These are phyloP conservation scores for Phoenoteleia sp. DNA, from an alignment of 2,888 invertebrate species.

Conservation along the genomic window DNA sequence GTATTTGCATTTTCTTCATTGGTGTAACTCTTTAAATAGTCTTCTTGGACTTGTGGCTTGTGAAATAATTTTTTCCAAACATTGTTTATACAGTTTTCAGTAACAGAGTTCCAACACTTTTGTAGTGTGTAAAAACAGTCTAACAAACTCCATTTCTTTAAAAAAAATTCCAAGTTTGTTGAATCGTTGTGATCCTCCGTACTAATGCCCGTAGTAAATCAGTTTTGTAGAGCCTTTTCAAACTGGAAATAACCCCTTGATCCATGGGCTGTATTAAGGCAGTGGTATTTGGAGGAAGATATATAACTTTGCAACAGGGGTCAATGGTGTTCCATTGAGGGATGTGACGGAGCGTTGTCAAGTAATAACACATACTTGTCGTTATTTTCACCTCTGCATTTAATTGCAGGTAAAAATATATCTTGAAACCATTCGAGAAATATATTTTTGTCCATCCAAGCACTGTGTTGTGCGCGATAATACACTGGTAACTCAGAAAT, in stretches of 20 bases:
- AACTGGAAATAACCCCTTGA: constrained; percentile 37
- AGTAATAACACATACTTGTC: constrained; percentile 26
- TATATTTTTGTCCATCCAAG: constrained; percentile 24
- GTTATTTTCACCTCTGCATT: background rate
- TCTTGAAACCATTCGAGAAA: constrained; percentile 22
- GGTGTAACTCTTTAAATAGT: too few species aligned
- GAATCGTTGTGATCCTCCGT: too few species aligned
- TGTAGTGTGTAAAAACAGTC: too few species aligned
- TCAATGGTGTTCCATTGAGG: constrained; percentile 31
- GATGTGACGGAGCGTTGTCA: constrained; percentile 34
- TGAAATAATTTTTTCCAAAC: too few species aligned
- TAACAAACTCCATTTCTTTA: too few species aligned
- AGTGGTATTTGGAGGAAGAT: constrained; percentile 16
- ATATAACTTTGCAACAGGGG: constrained; percentile 6
- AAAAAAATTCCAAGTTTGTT: too few species aligned
- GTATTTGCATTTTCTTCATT: too few species aligned
- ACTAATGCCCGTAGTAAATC: too few species aligned
- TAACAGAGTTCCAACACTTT: too few species aligned
- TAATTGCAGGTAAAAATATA: constrained; percentile 24
- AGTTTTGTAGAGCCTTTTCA: too few species aligned
- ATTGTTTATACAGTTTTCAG: too few species aligned
- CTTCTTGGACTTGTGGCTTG: too few species aligned
- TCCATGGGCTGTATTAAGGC: constrained; percentile 36
- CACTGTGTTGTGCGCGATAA: constrained; percentile 6
- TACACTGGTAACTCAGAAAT: background rate